Conservation (phyloP, 2,113 vertebrate genomes). For the Calyptomena viridis region DNA sequence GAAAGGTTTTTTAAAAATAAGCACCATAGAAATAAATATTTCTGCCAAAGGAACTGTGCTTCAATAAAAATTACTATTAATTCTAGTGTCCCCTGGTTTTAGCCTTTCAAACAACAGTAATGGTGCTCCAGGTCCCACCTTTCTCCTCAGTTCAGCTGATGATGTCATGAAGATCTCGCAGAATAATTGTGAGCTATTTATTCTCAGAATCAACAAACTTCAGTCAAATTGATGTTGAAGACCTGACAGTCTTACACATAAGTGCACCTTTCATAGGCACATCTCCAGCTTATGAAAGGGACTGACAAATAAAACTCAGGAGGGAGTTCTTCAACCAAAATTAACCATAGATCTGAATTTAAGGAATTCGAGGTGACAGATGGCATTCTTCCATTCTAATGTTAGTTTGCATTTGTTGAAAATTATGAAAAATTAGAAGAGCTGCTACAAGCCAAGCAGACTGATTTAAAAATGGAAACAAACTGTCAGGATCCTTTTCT, state of each 20-base stretch:
- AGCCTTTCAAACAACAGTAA: not conserved
- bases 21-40: not conserved
- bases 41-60: not conserved
- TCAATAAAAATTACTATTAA: not conserved
- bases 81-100: not conserved
- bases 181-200: not conserved
- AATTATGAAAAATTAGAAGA: not conserved
- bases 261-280: not conserved
- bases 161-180: not conserved
- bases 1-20: not conserved
- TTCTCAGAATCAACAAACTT: slow-evolving; percentile 23
- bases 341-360: not conserved
- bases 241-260: not conserved
- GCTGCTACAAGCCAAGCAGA: not conserved
- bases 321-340: not conserved
- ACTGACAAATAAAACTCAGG: not conserved
- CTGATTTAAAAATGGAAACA: not conserved
- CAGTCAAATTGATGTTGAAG: not conserved
- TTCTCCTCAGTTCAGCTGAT: not conserved
- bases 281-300: not conserved
- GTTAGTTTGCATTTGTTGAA: not conserved
- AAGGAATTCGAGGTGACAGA: not conserved
- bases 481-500: not conserved
- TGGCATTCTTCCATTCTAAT: not conserved
- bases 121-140: not conserved